Evolutionary conservation across 2,113 vertebrate species (phyloP).

Genomic region (Narcine bancroftii): DNA sequence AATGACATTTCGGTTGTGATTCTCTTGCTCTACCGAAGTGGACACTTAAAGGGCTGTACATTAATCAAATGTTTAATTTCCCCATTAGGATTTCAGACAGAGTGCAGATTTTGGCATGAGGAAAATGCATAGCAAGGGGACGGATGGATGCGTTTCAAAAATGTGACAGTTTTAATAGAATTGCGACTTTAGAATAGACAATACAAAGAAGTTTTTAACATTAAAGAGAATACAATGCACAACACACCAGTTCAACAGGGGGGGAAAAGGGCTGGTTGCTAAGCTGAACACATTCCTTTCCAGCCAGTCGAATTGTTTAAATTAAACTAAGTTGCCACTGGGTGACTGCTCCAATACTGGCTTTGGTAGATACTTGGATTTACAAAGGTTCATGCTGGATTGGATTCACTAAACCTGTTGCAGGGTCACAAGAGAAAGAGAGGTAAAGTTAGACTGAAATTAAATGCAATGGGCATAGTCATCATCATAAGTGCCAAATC

Average conservation of each 20-base stretch:
- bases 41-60: neutral
- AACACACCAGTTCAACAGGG: neutral
- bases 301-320: neutral
- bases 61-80: slow-evolving; percentile 23
- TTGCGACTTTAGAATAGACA: neutral
- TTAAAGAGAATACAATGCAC: neutral
- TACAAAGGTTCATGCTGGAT: neutral
- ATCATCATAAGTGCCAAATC: too few species aligned
- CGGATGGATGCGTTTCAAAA: neutral
- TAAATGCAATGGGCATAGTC: neutral
- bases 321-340: neutral
- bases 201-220: neutral
- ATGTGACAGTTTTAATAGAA: neutral
- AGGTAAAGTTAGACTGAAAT: neutral
- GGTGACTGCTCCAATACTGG: too few species aligned
- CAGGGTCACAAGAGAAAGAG: neutral
- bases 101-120: neutral
- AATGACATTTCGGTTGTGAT: neutral
- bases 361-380: neutral
- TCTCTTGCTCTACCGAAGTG: neutral
- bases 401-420: too few species aligned
- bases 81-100: neutral
- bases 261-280: neutral
- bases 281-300: neutral
- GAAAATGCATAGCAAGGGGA: neutral